phyloP scores from a whole-genome alignment of 1,140 invertebrate genomes.

The Melanaphis sacchari region DNA sequence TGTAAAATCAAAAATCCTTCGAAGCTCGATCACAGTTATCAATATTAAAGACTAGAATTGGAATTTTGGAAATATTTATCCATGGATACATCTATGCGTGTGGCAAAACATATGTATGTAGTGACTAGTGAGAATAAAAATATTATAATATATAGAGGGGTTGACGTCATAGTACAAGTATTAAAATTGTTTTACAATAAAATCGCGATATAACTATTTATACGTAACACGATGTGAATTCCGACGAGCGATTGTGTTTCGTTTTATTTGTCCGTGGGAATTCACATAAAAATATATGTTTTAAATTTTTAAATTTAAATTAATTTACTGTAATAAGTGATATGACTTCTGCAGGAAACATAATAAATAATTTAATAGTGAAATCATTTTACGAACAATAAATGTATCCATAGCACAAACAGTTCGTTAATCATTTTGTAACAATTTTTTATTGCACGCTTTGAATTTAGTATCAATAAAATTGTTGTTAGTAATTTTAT shows the following conservation, averaged over 20 bases:
- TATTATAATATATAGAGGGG: not conserved
- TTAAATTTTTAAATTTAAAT: not conserved
- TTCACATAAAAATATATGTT: not conserved
- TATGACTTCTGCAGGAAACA: not conserved
- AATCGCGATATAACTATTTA: not conserved
- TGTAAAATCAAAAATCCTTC: slow-evolving; percentile 34
- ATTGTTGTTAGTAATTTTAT: not conserved
- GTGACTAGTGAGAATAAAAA: not conserved
- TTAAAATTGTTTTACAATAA: not conserved
- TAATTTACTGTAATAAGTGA: not conserved
- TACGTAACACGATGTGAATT: not conserved
- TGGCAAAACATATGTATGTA: not conserved
- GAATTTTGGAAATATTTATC: not conserved
- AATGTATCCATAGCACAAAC: not conserved
- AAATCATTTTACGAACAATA: not conserved
- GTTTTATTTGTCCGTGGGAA: not conserved
- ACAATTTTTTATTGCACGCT: not conserved
- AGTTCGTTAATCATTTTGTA: not conserved
- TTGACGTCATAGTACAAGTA: not conserved
- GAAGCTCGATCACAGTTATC: not conserved
- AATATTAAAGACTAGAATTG: slow-evolving; percentile 14
- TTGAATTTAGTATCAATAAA: not conserved
- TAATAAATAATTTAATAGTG: not conserved
- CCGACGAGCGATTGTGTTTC: not conserved
- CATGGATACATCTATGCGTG: no score